Base-by-base conservation (phyloP, 2,888 invertebrate species). In the Cataglyphis rosenhaueri region DNA sequence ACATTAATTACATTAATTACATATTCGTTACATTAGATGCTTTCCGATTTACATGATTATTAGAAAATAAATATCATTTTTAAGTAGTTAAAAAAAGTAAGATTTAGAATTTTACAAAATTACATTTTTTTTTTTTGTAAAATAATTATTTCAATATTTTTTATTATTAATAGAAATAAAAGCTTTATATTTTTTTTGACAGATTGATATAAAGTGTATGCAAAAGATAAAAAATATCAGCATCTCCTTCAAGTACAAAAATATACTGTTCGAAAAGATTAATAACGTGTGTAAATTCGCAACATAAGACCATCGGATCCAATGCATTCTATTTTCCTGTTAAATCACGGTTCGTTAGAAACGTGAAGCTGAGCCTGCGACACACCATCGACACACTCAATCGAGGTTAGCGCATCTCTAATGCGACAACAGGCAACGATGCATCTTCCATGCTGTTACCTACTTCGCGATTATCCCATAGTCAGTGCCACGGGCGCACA, bases 391-490 rank as follows among this genome's bases (percentile, higher is more conserved):
- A 85, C 79, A 85, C 75, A 64, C 83, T 90, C 91, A 88, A 93
- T 93, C 92, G 93, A 93, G 94, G 93, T 93, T 94, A 93, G 92
- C 90, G 92, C 91, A 92, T 92, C 91, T 92, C 91, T 92, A 91
- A 92, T 92, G 91, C 88, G 90, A 89, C 91, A 89, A 87, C 87
- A 85, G 83, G 59, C 81, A 62, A 78, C 85, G 88, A 85, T 83
- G 88, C 88, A 88, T 87, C 88, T 88, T 87, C 84, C 86, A 86
- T 81, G 85, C 85, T 89, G 88, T 93, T 92, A 91, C 93, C 93
- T 93, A 93, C 93, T 93, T 94, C 86, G 82, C 88, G 91, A 92
- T 93, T 88, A 94, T 93, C 91, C 91, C 92, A 92, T 91, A 89
- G 84, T 85, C 84, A 81, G 86, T 86, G 76, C 82, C 57, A 61